Evolutionary conservation across 2,888 invertebrate genomes (phyloP).

Genomic region (Xylocampa areola): DNA sequence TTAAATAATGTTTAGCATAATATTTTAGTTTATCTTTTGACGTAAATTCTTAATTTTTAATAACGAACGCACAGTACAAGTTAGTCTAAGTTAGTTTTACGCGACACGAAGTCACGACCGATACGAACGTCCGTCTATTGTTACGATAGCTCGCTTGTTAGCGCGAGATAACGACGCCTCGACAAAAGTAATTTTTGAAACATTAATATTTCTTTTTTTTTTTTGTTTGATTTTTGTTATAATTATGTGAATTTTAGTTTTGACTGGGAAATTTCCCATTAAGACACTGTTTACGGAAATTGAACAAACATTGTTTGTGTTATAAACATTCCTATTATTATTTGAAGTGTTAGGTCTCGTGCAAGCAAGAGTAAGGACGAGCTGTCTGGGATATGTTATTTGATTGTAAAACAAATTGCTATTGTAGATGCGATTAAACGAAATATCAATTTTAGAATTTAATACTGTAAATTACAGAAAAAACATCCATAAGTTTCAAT

Average conservation of each 20-base stretch:
- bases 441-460: not conserved
- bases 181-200: conserved; percentile 16
- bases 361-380: conserved; percentile 9
- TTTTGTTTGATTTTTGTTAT: not conserved
- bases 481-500: too few relatives aligned
- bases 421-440: conserved; percentile 53
- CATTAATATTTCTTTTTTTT: too few relatives aligned
- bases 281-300: conserved; percentile 2
- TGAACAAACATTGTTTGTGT: conserved; percentile 24
- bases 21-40: conserved; percentile 61
- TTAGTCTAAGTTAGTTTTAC: conserved; percentile 76
- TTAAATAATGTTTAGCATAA: conserved; percentile 61
- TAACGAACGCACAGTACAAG: conserved; percentile 82
- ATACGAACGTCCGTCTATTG: conserved; percentile 71
- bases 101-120: conserved; percentile 75
- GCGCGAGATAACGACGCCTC: conserved; percentile 5
- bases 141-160: conserved; percentile 37
- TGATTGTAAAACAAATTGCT: conserved; percentile 62
- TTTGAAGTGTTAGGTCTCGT: conserved; percentile 28
- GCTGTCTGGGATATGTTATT: conserved; percentile 29
- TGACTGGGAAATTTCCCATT: not conserved
- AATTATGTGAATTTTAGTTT: not conserved
- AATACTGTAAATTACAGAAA: too few relatives aligned
- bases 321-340: conserved; percentile 48
- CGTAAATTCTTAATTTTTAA: conserved; percentile 56